Evolutionary conservation across 2,113 vertebrate species (phyloP), one percentile per base, ranked within the genome.

Genomic region (Leucoraja erinaceus): DNA sequence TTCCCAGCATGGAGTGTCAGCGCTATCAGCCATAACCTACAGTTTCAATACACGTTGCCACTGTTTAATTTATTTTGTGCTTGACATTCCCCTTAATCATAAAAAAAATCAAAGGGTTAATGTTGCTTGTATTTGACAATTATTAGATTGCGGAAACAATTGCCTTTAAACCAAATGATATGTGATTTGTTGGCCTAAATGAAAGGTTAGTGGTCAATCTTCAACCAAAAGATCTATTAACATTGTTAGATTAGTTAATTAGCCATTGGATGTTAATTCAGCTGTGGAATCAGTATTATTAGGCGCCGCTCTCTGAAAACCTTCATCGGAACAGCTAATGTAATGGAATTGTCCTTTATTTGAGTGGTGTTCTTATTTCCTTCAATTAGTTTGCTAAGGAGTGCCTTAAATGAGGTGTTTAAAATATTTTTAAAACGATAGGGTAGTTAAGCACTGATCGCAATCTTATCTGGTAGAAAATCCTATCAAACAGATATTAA

Each of bases 141-240:
- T 88, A 88, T 63, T 31, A 31, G 9, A 18, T 63, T 1, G 5
- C 83, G 31, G 59, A 12, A 63, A n/a, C 59, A 63, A 59, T 6
- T 31, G 83, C 11, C 54, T 61, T 86, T 86, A 86, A 86, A 86
- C 12, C 59, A 88, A 63, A 88, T 88, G 83, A 63, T 63, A 31
- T 63, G 59, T 63, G 28, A n/a, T 86, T 86, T 86, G 83, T 61
- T 61, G 28, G 54, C 83, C 7, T 28, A 56, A 88, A 16, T 88
- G 25, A 88, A 88, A 88, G 31, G 16, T 88, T 88, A 84, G 28
- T 61, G 61, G 28, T n/a, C 59, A 88, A 88, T 88, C 83, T 18
- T 63, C 56, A 86, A 61, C 83, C 25, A 86, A 61, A 63, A 61
- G 83, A 59, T 88, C 59, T 59, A 63, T 88, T 88, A 33, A 88